These are phyloP conservation scores for Aethes cnicana DNA, from an alignment of 2,888 invertebrate species.

Conservation along the genomic window DNA sequence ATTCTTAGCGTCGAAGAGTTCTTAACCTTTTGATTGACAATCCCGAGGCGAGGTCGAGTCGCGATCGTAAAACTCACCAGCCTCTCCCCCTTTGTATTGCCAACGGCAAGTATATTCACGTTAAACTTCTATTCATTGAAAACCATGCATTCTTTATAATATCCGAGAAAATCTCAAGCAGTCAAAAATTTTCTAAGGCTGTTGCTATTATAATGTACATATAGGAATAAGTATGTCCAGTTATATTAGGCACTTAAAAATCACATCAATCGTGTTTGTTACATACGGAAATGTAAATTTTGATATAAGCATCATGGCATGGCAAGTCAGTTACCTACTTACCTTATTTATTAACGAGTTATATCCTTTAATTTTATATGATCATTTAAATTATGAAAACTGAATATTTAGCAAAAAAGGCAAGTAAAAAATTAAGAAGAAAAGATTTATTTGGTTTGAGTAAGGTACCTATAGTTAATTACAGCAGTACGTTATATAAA, in stretches of 20 bases:
- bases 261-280: too few species aligned
- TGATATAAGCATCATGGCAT: too few species aligned
- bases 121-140: conserved; percentile 1
- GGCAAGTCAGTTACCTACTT: too few species aligned
- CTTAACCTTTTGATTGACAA: conserved; percentile 38
- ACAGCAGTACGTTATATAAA: conserved; percentile 76
- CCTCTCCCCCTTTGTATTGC: conserved; percentile 8
- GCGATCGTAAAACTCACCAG: conserved; percentile 33
- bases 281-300: too few species aligned
- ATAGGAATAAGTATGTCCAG: too few species aligned
- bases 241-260: too few species aligned
- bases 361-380: too few species aligned
- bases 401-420: conserved; percentile 30
- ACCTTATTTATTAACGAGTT: too few species aligned
- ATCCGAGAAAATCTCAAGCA: neutral
- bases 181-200: too few species aligned
- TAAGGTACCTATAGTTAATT: conserved; percentile 80
- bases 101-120: conserved; percentile 8
- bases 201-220: too few species aligned
- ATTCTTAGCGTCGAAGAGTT: conserved; percentile 33
- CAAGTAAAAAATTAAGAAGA: conserved; percentile 57
- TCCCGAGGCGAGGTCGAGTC: conserved; percentile 20
- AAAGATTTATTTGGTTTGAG: conserved; percentile 71
- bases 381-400: conserved; percentile 6
- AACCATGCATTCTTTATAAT: neutral